Conservation (phyloP, 2,888 invertebrate genomes). For the Ligdia adustata region DNA sequence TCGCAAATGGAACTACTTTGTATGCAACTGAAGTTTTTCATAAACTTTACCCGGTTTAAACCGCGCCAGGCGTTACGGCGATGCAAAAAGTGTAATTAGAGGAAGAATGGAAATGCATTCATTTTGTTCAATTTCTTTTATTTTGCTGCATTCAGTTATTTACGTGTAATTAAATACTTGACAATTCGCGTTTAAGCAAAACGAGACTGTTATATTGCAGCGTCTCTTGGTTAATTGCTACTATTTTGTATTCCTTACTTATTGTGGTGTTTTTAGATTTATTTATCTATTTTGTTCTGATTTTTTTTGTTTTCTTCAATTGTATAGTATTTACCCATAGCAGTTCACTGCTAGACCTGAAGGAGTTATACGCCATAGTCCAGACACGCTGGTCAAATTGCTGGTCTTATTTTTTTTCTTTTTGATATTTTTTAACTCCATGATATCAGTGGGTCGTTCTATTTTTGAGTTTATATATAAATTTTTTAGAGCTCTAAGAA, state of each 20-base stretch:
- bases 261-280: no score
- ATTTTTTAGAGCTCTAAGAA: no score
- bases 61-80: slow-evolving; percentile 52
- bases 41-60: slow-evolving; percentile 58
- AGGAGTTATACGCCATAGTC: no score
- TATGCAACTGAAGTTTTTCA: slow-evolving; percentile 70
- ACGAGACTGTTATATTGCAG: slow-evolving; percentile 1
- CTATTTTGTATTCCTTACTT: not conserved
- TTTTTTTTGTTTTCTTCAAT: no score
- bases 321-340: no score
- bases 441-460: no score
- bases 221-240: not conserved
- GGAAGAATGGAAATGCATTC: slow-evolving; percentile 64
- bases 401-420: no score
- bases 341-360: no score
- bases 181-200: slow-evolving; percentile 40
- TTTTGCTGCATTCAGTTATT: slow-evolving; percentile 49
- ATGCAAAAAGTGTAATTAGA: slow-evolving; percentile 69
- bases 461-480: no score
- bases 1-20: slow-evolving; percentile 65
- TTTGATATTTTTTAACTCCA: no score
- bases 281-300: no score
- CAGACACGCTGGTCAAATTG: no score
- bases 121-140: slow-evolving; percentile 53
- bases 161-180: slow-evolving; percentile 60